phyloP scores from a whole-genome alignment of 2,113 vertebrate species.

The Perognathus longimembris region DNA sequence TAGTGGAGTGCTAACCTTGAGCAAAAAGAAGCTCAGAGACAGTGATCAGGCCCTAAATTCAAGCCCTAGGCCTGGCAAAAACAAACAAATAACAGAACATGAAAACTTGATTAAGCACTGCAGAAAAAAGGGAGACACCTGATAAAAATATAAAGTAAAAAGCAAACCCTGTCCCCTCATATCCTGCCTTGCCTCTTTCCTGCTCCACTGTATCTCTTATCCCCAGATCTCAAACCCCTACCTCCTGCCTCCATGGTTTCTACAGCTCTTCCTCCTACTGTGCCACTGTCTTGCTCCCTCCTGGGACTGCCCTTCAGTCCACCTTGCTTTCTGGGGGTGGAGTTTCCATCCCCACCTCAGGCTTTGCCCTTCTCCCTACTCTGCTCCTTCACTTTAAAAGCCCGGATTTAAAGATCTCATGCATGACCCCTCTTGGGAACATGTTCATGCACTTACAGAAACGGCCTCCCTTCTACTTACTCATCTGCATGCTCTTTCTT shows the following conservation, averaged over 20 bases:
- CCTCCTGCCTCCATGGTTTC: too few relatives aligned
- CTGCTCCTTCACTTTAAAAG: background rate
- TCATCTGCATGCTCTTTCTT: background rate
- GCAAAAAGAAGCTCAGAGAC: too few relatives aligned
- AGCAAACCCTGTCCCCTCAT: background rate
- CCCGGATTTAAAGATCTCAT: background rate
- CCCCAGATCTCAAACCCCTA: fast-evolving
- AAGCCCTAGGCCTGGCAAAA: too few relatives aligned
- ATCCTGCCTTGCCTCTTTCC: background rate
- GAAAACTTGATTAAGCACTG: background rate
- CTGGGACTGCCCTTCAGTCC: background rate
- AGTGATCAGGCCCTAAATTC: too few relatives aligned
- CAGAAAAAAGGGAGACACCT: background rate
- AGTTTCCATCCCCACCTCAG: too few relatives aligned
- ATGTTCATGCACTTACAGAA: background rate
- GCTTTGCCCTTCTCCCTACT: background rate
- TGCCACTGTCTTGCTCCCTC: background rate
- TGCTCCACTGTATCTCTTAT: background rate
- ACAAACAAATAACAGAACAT: too few relatives aligned
- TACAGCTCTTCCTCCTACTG: background rate
- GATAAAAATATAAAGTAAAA: background rate
- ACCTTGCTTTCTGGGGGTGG: background rate
- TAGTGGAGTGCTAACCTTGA: too few relatives aligned
- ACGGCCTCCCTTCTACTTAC: background rate
- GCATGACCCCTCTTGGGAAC: background rate